Evolutionary conservation across 1,140 invertebrate species (phyloP).

Genomic region (Cardiocondyla obscurior): DNA sequence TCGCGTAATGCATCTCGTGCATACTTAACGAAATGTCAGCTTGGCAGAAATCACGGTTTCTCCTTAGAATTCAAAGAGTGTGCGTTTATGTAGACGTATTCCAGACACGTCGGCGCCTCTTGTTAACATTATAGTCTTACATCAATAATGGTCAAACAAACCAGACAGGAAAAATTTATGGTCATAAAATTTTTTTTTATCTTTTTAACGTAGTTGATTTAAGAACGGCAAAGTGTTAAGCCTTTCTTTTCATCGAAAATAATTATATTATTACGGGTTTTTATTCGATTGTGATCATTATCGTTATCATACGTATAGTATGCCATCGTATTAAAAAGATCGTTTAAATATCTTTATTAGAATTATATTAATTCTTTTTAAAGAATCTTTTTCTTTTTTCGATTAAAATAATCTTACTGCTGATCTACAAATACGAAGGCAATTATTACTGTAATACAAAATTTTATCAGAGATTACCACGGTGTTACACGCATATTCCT

Average conservation of each 20-base stretch:
- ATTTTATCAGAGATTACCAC: constrained; percentile 23
- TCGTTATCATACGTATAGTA: not conserved
- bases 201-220: no score
- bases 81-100: not conserved
- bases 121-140: constrained; percentile 7
- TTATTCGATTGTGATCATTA: not conserved
- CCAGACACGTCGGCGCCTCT: not conserved
- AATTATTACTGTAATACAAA: constrained; percentile 19
- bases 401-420: not conserved
- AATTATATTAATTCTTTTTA: not conserved
- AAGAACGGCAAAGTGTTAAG: no score
- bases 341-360: not conserved
- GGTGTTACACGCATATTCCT: not conserved
- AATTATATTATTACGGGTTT: no score
- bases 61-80: constrained; percentile 2
- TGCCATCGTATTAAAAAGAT: constrained; percentile 3
- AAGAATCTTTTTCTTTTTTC: not conserved
- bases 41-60: not conserved
- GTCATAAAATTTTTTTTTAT: not conserved
- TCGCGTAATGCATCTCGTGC: constrained; percentile 54
- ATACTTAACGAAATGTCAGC: constrained; percentile 23
- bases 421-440: not conserved
- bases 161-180: not conserved
- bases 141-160: not conserved
- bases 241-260: no score